These are phyloP conservation scores for Cartodere bifasciata DNA, from an alignment of 2,888 invertebrate genomes.

Conservation along the genomic window DNA sequence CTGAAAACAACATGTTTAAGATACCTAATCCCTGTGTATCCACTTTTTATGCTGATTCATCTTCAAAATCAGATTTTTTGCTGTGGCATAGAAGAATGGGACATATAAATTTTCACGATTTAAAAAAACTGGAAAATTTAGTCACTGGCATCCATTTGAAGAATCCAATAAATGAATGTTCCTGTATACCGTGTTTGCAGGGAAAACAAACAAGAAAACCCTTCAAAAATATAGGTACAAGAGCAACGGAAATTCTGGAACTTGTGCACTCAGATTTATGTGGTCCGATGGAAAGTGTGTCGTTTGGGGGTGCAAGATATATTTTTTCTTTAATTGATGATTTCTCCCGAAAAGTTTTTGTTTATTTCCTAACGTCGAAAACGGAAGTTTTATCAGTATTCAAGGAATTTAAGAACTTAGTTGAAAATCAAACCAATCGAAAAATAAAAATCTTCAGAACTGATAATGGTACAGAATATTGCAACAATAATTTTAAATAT, in stretches of 20 bases:
- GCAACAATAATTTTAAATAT: constrained; percentile 9
- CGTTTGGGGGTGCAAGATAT: constrained; percentile 3
- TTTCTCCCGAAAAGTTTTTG: constrained; percentile 4
- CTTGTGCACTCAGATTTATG: constrained; percentile 5
- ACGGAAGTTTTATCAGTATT: constrained; percentile 7
- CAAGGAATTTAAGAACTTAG: constrained; percentile 9
- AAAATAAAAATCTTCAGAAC: constrained; percentile 12
- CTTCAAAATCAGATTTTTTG: no score
- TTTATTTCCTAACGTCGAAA: constrained; percentile 6
- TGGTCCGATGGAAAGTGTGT: neutral
- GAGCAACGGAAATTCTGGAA: constrained; percentile 1
- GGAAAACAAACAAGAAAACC: constrained; percentile 5
- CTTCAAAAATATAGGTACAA: neutral
- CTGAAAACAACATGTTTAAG: no score
- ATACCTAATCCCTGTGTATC: no score
- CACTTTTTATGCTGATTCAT: no score
- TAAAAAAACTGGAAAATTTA: constrained; percentile 4
- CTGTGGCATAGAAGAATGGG: constrained; percentile 13
- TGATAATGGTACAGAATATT: constrained; percentile 14
- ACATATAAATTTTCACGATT: constrained; percentile 10
- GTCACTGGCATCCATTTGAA: constrained; percentile 2
- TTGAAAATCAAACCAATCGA: constrained; percentile 10
- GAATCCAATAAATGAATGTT: constrained; percentile 5
- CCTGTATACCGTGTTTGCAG: constrained; percentile 11
- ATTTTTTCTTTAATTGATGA: constrained; percentile 5